Evolutionary conservation across 2,888 invertebrate species (phyloP).

Genomic region (Clepsis dumicolana): DNA sequence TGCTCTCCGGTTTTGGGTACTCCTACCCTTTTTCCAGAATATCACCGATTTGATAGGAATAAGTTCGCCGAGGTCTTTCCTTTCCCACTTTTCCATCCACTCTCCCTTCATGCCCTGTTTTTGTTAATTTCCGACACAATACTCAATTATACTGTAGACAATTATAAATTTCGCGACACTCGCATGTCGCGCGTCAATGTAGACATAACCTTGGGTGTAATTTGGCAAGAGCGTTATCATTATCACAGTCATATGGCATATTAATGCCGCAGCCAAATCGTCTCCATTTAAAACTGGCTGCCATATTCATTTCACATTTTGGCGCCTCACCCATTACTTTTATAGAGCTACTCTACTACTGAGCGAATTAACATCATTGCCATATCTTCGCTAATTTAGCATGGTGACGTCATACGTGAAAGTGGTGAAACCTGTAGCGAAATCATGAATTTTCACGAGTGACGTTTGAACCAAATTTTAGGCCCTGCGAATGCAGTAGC

Average conservation of each 20-base stretch:
- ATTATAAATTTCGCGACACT: conserved; percentile 17
- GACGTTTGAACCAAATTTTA: no score
- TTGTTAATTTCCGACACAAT: no score
- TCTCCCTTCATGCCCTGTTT: no score
- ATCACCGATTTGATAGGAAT: no score
- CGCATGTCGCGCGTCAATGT: not conserved
- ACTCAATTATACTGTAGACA: not conserved
- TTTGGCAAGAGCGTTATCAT: conserved; percentile 17
- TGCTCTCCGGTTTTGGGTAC: no score
- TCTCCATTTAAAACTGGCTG: conserved; percentile 10
- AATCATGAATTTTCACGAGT: not conserved
- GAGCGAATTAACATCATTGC: not conserved
- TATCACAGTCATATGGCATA: conserved; percentile 6
- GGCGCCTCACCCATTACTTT: not conserved
- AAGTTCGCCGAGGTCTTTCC: no score
- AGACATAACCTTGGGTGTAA: conserved; percentile 26
- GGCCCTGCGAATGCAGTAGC: no score
- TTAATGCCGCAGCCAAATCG: conserved; percentile 16
- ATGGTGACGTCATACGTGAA: conserved; percentile 1
- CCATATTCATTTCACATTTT: conserved; percentile 20
- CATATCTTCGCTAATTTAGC: not conserved
- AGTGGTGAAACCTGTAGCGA: not conserved
- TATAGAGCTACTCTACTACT: not conserved
- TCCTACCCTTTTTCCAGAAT: no score
- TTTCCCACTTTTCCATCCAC: no score